These are phyloP conservation scores for Nephrotoma appendiculata DNA, from an alignment of 2,888 invertebrate species.

Conservation along the genomic window DNA sequence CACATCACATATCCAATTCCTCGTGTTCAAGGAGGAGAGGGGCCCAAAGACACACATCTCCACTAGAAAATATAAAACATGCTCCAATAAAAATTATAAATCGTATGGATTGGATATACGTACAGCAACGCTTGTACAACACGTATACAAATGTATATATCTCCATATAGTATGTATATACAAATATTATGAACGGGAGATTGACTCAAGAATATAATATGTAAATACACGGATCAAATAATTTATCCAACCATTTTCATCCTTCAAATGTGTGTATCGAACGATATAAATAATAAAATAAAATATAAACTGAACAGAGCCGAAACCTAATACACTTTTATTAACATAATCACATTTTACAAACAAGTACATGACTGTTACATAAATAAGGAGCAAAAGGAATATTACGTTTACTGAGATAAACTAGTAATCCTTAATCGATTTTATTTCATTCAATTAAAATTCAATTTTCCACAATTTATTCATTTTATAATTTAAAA, in stretches of 20 bases:
- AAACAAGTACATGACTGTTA: neutral
- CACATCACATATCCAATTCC: neutral
- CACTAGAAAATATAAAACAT: neutral
- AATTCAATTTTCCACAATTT: neutral
- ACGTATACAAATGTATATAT: neutral
- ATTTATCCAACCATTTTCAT: neutral
- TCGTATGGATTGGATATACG: neutral
- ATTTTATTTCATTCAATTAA: neutral
- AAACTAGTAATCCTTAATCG: neutral
- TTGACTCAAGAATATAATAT: neutral
- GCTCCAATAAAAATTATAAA: neutral
- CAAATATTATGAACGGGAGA: neutral
- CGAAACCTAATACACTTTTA: neutral
- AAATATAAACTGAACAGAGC: neutral
- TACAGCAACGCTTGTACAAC: neutral
- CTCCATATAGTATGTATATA: no score
- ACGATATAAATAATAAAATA: neutral
- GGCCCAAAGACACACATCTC: neutral
- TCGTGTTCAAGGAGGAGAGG: neutral
- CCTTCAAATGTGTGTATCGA: neutral
- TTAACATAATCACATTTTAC: neutral
- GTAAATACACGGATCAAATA: neutral
- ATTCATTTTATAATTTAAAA: neutral
- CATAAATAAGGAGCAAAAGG: neutral
- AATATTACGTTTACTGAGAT: neutral